A percentile compares a stretch with the other conserved stretches of the same genome.
phyloP scores from a whole-genome alignment of 2,797 vertebrate genomes.

The Characodon lateralis region DNA sequence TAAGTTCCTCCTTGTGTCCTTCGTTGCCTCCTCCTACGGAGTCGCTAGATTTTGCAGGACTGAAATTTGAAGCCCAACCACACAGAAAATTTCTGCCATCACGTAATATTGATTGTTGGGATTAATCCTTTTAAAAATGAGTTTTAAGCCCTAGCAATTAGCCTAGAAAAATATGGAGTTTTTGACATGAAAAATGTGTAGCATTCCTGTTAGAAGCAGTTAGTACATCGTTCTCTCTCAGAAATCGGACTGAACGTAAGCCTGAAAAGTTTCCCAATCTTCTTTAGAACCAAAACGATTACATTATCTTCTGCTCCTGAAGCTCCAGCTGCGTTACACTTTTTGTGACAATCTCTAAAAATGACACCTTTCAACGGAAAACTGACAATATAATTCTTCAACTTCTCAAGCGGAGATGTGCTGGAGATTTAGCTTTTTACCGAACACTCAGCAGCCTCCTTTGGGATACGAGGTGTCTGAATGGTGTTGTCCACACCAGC shows the following conservation, averaged over 20 bases:
- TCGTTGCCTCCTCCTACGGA: background rate
- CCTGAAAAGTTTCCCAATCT: background rate
- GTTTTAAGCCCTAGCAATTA: background rate
- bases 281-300: background rate
- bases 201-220: background rate
- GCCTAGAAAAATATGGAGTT: background rate
- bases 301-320: constrained; percentile 20
- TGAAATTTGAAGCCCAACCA: background rate
- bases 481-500: constrained; percentile 14
- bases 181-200: background rate
- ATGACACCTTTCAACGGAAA: constrained; percentile 50
- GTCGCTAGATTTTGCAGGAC: background rate
- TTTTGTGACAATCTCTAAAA: constrained; percentile 30
- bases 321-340: constrained; percentile 12
- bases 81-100: background rate
- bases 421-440: background rate
- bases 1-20: no score
- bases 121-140: background rate
- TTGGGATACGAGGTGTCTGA: constrained; percentile 37
- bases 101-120: background rate
- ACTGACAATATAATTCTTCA: constrained; percentile 20
- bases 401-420: constrained; percentile 33
- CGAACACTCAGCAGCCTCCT: background rate
- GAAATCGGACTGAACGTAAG: background rate
- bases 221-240: background rate